Base-by-base conservation (phyloP, 2,888 invertebrate species). In the Patella depressa region DNA sequence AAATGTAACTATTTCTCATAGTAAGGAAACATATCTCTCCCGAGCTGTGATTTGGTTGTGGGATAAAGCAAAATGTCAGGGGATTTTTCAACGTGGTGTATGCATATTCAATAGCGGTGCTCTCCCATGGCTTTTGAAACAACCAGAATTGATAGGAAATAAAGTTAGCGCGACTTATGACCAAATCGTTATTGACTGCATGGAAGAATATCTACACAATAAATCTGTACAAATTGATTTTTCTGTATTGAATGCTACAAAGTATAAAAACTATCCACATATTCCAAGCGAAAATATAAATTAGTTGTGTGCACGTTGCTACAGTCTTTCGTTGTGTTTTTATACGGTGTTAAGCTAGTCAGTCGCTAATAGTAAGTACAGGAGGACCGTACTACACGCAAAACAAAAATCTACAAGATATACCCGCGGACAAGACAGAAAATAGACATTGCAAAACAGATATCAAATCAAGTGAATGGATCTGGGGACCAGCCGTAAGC, bases 71-170 rank as follows among this genome's bases (percentile, higher is more conserved):
- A 65, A 12, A 34, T 74, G 57, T 29, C 80, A 81, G 3, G 87
- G 87, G 0, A 79, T 76, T n/a, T 81, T 83, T 75, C 75, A 84
- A 1, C 79, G 84, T 17, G 79, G 83, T 11, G 82, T 85, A 2
- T 88, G 88, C 73, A 79, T 85, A 14, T 86, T 86, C 57, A 74
- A 81, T 9, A 78, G 80, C 15, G 79, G 75, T 15, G 90, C 91
- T 79, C 77, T 90, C 19, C 80, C 85, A 3, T 85, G 85, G 84
- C 81, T 91, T 19, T 74, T 78, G 34, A 76, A 71, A 0, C 80
- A 84, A 7, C 87, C 86, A 12, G 86, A 90, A 59, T 81, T 91
- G 45, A 85, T 91, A 77, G 91, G 88, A 12, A 90, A 91, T 79
- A 90, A 90, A 75, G 57, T 86, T n/a, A 75, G 85, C 70, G 17